Base-by-base conservation (phyloP, 2,113 vertebrate species). In the Diphyllodes magnificus region DNA sequence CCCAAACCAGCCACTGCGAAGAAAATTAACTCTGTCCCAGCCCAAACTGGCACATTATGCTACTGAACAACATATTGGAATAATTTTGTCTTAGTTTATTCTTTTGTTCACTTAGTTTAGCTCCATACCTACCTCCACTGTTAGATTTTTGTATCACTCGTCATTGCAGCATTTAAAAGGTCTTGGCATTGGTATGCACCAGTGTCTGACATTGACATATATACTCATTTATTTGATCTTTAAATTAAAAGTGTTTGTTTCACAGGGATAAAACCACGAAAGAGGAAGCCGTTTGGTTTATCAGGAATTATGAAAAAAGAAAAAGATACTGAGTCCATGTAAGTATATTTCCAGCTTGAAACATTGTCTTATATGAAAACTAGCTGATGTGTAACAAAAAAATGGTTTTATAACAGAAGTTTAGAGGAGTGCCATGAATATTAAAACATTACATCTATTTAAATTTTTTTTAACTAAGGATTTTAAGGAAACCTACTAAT, bases 301-400 rank as follows among this genome's bases (percentile, higher is more conserved):
- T 98, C 99, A 75, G 99, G 98, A 63, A 98, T 99, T 63, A 98
- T 98, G 85, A 98, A 97, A 95, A 99, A 98, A 98, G 99, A 99
- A 96, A 99, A 99, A 95, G 99, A 99, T 97, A 97, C 98, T 60
- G 99, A 99, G 94, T 99, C 98, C 68, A 98, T 98, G 99, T 99
- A 98, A 98, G 98, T 98, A 86, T 91, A 72, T 95, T 96, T 93
- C 93, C 65, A 65, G 27, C 42, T 66, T 54, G 11, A 79, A 75
- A 39, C 39, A 35, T 63, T 68, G 7, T 84, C 28, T 49, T 84
- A 39, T 50, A 25, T 83, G 65, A 53, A 83, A 92, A 40, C 59
- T 78, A 83, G 33, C 33, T 79, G 66, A 57, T 79, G 30, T 50
- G 71, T 73, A 76, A 60, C 40, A 81, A 90, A 56, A 82, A 20